Percentiles rank a stretch among this genome's conserved stretches.
These are phyloP conservation scores for Trissolcus brochymenae DNA, from an alignment of 2,888 invertebrate genomes.

Conservation along the genomic window DNA sequence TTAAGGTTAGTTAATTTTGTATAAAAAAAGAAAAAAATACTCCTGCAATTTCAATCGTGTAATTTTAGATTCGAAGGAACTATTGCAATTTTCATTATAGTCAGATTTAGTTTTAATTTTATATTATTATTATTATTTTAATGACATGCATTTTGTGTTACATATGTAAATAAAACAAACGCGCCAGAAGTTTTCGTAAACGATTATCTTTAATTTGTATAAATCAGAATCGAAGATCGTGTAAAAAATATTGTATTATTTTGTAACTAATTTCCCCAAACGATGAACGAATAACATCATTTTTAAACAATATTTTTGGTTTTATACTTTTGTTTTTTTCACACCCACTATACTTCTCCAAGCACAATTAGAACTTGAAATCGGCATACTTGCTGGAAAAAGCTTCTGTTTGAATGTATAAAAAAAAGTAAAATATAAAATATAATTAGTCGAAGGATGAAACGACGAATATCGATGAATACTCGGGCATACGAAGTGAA, in stretches of 20 bases:
- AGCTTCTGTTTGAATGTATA: constrained; percentile 39
- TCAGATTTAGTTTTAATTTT: constrained; percentile 47
- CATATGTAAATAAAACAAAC: constrained; percentile 48
- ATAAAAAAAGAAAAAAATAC: constrained; percentile 38
- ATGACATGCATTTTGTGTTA: constrained; percentile 47
- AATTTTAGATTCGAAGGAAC: constrained; percentile 9
- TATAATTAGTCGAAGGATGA: constrained; percentile 2
- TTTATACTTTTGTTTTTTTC: constrained; percentile 34
- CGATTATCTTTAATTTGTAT: constrained; percentile 43
- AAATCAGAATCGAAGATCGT: constrained; percentile 40
- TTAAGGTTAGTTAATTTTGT: constrained; percentile 41
- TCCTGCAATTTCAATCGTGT: constrained; percentile 35
- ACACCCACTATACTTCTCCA: constrained; percentile 21
- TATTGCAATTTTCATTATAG: constrained; percentile 44
- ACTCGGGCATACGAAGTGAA: constrained; percentile 43
- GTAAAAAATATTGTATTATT: constrained; percentile 56
- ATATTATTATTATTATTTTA: constrained; percentile 29
- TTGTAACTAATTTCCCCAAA: constrained; percentile 46
- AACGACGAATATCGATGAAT: constrained; percentile 49
- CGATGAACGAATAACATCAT: constrained; percentile 50
- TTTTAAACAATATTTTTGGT: constrained; percentile 25
- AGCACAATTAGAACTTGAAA: constrained; percentile 46
- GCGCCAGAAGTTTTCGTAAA: constrained; percentile 27
- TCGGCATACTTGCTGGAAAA: constrained; percentile 50
- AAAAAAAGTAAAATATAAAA: constrained; percentile 21